Evolutionary conservation across 2,797 vertebrate genomes (phyloP).

Genomic region (Knipowitschia caucasica): DNA sequence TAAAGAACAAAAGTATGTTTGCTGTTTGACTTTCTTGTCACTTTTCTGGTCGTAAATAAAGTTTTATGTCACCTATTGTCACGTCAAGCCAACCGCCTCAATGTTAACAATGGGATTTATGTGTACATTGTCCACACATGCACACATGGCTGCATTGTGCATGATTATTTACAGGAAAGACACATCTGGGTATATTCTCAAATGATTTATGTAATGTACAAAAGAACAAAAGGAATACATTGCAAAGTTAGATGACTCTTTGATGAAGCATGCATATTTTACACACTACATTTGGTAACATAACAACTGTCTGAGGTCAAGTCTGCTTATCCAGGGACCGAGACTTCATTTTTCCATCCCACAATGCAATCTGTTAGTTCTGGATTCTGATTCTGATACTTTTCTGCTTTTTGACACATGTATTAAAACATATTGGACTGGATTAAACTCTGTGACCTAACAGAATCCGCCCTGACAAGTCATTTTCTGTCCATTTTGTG

Average conservation of each 20-base stretch:
- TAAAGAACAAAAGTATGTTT: not conserved
- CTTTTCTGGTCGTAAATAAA: not conserved
- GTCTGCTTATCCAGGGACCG: not conserved
- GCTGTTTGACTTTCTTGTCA: not conserved
- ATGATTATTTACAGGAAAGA: not conserved
- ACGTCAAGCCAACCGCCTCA: not conserved
- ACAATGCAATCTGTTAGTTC: not conserved
- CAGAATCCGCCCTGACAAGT: not conserved
- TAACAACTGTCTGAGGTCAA: not conserved
- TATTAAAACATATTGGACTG: not conserved
- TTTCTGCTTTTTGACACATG: not conserved
- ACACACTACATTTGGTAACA: not conserved
- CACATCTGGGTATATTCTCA: not conserved
- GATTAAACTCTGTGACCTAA: not conserved
- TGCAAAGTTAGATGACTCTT: not conserved
- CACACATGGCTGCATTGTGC: not conserved
- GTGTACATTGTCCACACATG: not conserved
- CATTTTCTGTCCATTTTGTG: constrained; percentile 14
- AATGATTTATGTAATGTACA: not conserved
- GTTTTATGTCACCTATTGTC: not conserved
- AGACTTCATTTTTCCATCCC: not conserved
- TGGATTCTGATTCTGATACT: not conserved
- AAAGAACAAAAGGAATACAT: not conserved
- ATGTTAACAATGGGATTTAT: not conserved
- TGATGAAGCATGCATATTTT: not conserved